Evolutionary conservation across 2,888 invertebrate genomes (phyloP), one percentile per base, ranked within the genome.

Genomic region (Troides oblongomaculatus): DNA sequence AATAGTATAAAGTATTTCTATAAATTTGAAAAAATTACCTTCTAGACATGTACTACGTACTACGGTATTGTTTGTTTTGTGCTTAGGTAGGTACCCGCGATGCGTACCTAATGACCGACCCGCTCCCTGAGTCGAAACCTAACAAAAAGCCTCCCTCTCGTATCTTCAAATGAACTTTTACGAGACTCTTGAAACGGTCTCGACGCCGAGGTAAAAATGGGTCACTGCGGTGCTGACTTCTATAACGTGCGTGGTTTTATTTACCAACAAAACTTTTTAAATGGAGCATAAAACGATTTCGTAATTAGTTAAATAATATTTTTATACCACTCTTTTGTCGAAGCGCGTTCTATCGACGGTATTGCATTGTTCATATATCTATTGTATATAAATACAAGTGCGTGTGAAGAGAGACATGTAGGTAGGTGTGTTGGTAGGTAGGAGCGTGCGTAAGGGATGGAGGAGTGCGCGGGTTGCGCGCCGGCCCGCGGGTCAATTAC

Each of bases 401-500:
- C 81, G 81, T 85, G 79, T 80, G 79, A 77, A 78, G 80, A 78
- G 78, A 78, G 78, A 81, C 74, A 82, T 46, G 46, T 84, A 84
- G 81, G 81, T 85, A 25, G 25, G 25, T 25, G 4, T 1, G 25
- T 25, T 3, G 25, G 30, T 30, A 3, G 30, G 30, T 30, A 30
- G 30, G 30, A 30, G 30, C 30, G 86, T 84, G 84, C 84, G 84
- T 84, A 78, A 46, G 78, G 75, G 82, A 79, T 79, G 78, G 79
- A 77, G 81, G 79, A 74, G 77, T 79, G 86, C 66, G 87, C 84
- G 85, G 79, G 78, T 78, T 83, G 87, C 87, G 88, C 88, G 85
- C 82, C 84, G 85, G 85, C 82, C 82, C 86, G 88, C 84, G 83
- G 88, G 87, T 88, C 90, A 90, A 88, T 87, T 86, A 86, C 84